Evolutionary conservation across 1,140 invertebrate species (phyloP).

Genomic region (Saccostrea cuccullata): DNA sequence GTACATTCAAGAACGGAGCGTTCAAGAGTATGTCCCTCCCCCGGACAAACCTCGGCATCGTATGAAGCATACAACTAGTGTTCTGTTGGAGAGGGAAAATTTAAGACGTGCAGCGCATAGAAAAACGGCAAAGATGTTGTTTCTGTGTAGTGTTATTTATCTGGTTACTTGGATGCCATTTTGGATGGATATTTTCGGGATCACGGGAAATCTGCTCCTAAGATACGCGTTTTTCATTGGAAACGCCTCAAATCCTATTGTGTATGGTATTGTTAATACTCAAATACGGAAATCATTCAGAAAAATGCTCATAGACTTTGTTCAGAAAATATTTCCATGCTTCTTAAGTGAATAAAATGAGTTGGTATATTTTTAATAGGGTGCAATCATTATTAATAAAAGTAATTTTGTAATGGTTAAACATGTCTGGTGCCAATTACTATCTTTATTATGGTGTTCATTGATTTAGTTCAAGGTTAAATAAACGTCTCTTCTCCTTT

Average conservation of each 20-base stretch:
- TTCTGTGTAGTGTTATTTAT: slow-evolving; percentile 71
- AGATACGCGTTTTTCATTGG: slow-evolving; percentile 68
- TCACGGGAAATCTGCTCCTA: slow-evolving; percentile 62
- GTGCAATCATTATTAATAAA: background rate
- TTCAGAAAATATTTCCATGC: background rate
- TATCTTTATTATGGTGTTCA: background rate
- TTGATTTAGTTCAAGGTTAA: background rate
- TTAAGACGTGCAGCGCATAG: slow-evolving; percentile 53
- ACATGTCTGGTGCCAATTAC: background rate
- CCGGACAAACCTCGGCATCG: background rate
- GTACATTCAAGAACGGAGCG: background rate
- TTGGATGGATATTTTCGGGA: slow-evolving; percentile 71
- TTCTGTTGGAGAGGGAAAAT: background rate
- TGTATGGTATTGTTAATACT: slow-evolving; percentile 70
- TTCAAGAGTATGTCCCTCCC: background rate
- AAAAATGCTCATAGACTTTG: background rate
- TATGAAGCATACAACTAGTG: slow-evolving; percentile 24
- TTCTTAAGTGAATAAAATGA: background rate
- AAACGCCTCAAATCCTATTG: slow-evolving; percentile 70
- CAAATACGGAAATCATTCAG: slow-evolving; percentile 61
- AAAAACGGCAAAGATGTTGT: slow-evolving; percentile 70
- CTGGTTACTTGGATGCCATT: slow-evolving; percentile 71
- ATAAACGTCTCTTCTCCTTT: background rate
- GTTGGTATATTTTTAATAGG: background rate
- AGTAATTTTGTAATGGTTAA: background rate